These are phyloP conservation scores for Lamellibrachia luymesi DNA, from an alignment of 1,140 invertebrate species.

Conservation along the genomic window DNA sequence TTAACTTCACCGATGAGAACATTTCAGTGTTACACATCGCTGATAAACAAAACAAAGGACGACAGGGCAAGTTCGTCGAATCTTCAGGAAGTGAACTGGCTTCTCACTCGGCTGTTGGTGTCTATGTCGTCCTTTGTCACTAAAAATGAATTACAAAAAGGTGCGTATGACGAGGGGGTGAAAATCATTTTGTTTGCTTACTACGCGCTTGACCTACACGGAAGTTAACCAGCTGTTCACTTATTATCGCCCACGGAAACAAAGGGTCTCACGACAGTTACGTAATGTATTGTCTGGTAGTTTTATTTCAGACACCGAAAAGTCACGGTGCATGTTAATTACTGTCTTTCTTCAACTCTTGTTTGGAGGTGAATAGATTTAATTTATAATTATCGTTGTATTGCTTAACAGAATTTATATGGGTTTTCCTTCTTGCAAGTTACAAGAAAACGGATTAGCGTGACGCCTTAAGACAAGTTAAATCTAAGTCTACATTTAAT, in stretches of 20 bases:
- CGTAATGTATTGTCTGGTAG: too few relatives aligned
- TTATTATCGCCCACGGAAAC: background rate
- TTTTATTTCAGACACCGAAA: too few relatives aligned
- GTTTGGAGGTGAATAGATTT: too few relatives aligned
- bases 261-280: background rate
- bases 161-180: background rate
- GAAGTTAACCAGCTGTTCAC: background rate
- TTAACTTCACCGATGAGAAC: background rate
- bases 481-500: too few relatives aligned
- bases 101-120: background rate
- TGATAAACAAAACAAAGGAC: background rate
- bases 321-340: too few relatives aligned
- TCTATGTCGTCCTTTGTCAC: background rate
- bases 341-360: too few relatives aligned
- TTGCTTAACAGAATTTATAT: too few relatives aligned
- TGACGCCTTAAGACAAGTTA: too few relatives aligned
- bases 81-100: background rate
- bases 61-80: background rate
- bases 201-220: background rate
- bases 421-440: too few relatives aligned
- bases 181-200: background rate
- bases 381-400: too few relatives aligned
- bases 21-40: background rate
- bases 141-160: background rate
- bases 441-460: too few relatives aligned